Percentiles rank a stretch among this genome's conserved stretches.
phyloP scores from a whole-genome alignment of 2,113 vertebrate genomes.

The Butastur rufipennis region DNA sequence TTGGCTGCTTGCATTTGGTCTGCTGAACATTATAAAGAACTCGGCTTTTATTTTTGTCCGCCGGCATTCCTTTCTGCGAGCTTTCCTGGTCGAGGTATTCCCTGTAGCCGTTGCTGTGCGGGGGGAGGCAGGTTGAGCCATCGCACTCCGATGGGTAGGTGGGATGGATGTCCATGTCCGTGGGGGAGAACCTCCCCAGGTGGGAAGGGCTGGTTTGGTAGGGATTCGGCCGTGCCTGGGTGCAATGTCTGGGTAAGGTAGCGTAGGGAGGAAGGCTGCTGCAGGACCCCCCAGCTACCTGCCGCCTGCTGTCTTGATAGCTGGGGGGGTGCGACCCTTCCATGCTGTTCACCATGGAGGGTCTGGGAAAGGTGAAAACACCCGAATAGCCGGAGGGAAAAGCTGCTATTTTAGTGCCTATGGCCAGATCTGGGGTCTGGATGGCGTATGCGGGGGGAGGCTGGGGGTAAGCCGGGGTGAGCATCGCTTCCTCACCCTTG shows the following conservation, averaged over 20 bases:
- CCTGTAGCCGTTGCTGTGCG: conserved; percentile 75
- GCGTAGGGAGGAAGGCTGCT: conserved; percentile 82
- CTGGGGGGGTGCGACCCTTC: conserved; percentile 63
- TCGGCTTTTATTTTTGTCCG: background rate
- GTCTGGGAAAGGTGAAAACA: conserved; percentile 84
- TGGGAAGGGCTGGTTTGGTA: conserved; percentile 56
- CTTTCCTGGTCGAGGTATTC: conserved; percentile 68
- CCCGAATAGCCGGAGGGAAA: conserved; percentile 79
- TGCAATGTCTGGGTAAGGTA: conserved; percentile 86
- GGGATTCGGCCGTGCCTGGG: conserved; percentile 66
- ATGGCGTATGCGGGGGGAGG: conserved; percentile 18
- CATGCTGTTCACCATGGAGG: conserved; percentile 65
- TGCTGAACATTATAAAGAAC: conserved; percentile 69
- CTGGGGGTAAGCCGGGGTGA: conserved; percentile 53
- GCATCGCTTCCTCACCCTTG: conserved; percentile 43
- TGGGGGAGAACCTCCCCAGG: conserved; percentile 54
- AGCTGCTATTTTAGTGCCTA: background rate
- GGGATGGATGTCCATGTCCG: conserved; percentile 66
- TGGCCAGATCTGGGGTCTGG: background rate
- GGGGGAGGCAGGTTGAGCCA: background rate
- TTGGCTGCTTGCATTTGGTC: conserved; percentile 88
- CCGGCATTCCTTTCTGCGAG: background rate
- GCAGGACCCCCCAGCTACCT: conserved; percentile 84
- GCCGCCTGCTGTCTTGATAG: conserved; percentile 82
- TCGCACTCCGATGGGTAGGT: conserved; percentile 46